Conservation (phyloP, 2,888 invertebrate genomes). For the Heliothis peltigera region DNA sequence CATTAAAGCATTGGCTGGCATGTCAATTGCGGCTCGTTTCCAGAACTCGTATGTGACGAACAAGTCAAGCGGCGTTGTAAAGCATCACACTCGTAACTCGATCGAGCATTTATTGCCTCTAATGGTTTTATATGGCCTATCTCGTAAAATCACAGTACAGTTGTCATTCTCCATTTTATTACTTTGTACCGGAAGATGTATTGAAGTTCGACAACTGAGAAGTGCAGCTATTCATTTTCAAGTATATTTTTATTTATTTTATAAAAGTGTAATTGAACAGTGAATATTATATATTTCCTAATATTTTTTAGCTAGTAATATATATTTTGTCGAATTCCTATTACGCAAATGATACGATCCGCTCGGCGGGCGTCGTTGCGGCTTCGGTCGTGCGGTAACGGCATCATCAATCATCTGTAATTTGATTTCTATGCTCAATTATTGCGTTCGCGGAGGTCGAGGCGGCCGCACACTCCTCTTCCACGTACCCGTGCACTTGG, state of each 20-base stretch:
- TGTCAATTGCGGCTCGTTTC: conserved; percentile 67
- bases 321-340: conserved; percentile 82
- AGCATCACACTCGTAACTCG: conserved; percentile 72
- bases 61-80: conserved; percentile 69
- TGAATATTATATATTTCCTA: no score
- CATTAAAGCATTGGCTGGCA: conserved; percentile 67
- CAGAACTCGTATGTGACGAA: conserved; percentile 54
- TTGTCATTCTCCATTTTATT: conserved; percentile 50
- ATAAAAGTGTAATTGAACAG: conserved; percentile 3
- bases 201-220: conserved; percentile 22
- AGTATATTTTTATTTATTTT: conserved; percentile 11
- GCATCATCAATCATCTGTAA: conserved; percentile 90
- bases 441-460: conserved; percentile 89
- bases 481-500: conserved; percentile 73
- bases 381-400: conserved; percentile 88
- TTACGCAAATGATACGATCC: conserved; percentile 86
- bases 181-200: conserved; percentile 33
- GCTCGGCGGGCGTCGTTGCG: conserved; percentile 83
- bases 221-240: conserved; percentile 26
- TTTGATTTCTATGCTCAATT: conserved; percentile 90
- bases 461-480: conserved; percentile 78
- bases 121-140: conserved; percentile 78
- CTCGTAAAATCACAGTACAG: conserved; percentile 76
- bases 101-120: conserved; percentile 77
- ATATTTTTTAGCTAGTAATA: no score